Conservation (phyloP, 1,140 invertebrate genomes). For the Tachypleus tridentatus region DNA sequence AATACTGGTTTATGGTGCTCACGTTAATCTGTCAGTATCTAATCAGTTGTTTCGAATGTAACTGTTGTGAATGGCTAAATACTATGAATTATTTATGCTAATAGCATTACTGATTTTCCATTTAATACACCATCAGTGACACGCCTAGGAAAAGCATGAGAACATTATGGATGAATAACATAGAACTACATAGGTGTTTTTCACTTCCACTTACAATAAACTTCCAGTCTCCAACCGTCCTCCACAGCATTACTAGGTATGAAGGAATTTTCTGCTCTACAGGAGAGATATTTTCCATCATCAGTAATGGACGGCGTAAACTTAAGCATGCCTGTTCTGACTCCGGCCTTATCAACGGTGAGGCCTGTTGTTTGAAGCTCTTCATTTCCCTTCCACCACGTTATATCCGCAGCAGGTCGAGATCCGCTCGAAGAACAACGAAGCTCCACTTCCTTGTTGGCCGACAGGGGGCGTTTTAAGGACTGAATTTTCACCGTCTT, state of each 20-base stretch:
- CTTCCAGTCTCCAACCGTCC: slow-evolving; percentile 70
- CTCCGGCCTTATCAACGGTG: slow-evolving; percentile 68
- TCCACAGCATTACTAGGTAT: slow-evolving; percentile 52
- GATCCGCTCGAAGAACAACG: slow-evolving; percentile 77
- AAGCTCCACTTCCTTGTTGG: slow-evolving; percentile 65
- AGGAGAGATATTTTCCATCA: slow-evolving; percentile 64
- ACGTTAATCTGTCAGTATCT: too few relatives aligned
- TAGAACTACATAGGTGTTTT: too few relatives aligned
- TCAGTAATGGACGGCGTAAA: slow-evolving; percentile 62
- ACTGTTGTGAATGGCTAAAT: too few relatives aligned
- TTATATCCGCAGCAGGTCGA: slow-evolving; percentile 67
- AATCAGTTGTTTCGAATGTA: too few relatives aligned
- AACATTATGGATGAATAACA: too few relatives aligned
- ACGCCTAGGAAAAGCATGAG: too few relatives aligned
- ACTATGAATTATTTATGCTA: too few relatives aligned
- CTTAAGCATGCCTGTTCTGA: slow-evolving; percentile 68
- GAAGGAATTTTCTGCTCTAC: slow-evolving; percentile 67
- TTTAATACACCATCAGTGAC: too few relatives aligned
- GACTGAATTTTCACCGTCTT: slow-evolving; percentile 64
- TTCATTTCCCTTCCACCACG: slow-evolving; percentile 70
- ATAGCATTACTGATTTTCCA: too few relatives aligned
- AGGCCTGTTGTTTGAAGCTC: slow-evolving; percentile 35
- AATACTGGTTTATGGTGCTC: too few relatives aligned
- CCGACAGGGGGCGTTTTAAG: slow-evolving; percentile 68
- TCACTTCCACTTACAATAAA: slow-evolving; percentile 58